Evolutionary conservation across 2,888 invertebrate species (phyloP).

Genomic region (Pollenia labialis): DNA sequence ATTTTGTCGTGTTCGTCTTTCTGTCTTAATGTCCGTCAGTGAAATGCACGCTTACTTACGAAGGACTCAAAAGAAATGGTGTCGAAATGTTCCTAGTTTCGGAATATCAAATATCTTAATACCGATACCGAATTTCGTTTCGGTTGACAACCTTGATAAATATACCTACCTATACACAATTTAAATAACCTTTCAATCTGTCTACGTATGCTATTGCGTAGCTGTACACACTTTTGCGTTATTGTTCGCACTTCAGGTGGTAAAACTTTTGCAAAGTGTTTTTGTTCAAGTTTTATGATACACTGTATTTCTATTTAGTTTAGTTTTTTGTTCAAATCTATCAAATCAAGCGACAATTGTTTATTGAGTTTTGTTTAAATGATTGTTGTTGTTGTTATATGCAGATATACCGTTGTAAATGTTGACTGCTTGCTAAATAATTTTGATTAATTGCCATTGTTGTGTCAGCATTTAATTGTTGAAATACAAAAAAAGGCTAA

Average conservation of each 20-base stretch:
- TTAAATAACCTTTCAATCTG: too few relatives aligned
- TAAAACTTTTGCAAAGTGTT: slow-evolving; percentile 13
- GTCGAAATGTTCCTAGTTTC: too few relatives aligned
- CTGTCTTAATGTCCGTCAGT: too few relatives aligned
- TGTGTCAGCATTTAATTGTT: slow-evolving; percentile 61
- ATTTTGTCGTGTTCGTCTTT: too few relatives aligned
- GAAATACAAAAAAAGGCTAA: slow-evolving; percentile 45
- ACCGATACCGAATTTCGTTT: too few relatives aligned
- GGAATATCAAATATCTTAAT: too few relatives aligned
- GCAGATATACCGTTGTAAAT: slow-evolving; percentile 11
- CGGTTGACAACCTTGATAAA: too few relatives aligned
- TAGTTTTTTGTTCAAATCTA: slow-evolving; percentile 15
- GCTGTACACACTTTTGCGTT: background rate
- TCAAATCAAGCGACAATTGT: slow-evolving; percentile 58
- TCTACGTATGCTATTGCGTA: too few relatives aligned
- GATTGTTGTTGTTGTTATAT: background rate
- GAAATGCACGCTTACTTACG: too few relatives aligned
- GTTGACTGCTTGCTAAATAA: slow-evolving; percentile 50
- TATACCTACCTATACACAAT: too few relatives aligned
- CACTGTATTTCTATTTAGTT: slow-evolving; percentile 11
- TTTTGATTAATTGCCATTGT: slow-evolving; percentile 63
- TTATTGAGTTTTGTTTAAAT: slow-evolving; percentile 42
- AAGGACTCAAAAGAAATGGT: too few relatives aligned
- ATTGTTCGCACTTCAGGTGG: slow-evolving; percentile 56
- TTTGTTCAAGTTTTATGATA: slow-evolving; percentile 1